These are phyloP conservation scores for Neuroscelio doddi DNA, from an alignment of 2,888 invertebrate species.

Conservation along the genomic window DNA sequence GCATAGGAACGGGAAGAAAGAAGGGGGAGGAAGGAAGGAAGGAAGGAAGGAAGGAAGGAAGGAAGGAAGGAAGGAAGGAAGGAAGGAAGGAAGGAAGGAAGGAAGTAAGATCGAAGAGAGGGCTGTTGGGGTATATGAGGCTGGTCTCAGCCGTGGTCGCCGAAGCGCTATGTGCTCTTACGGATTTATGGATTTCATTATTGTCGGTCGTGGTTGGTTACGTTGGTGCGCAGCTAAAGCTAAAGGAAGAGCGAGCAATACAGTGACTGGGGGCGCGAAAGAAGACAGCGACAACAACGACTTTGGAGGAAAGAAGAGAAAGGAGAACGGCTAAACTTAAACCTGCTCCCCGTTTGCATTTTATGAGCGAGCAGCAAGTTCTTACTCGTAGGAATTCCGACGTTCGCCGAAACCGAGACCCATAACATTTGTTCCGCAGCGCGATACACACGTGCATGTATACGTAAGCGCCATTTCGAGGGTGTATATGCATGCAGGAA, in stretches of 20 bases:
- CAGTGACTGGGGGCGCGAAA: conserved; percentile 24
- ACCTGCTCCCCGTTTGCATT: conserved; percentile 69
- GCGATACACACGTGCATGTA: conserved; percentile 12
- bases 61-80: conserved; percentile 38
- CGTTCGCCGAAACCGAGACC: conserved; percentile 55
- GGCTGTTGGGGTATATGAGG: conserved; percentile 18
- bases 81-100: conserved; percentile 28
- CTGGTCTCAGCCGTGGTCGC: conserved; percentile 48
- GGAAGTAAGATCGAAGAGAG: conserved; percentile 27
- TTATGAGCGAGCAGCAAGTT: conserved; percentile 66
- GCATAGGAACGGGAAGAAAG: conserved; percentile 27
- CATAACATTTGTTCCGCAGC: conserved; percentile 56
- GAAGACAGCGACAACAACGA: conserved; percentile 21
- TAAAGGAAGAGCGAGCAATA: conserved; percentile 42
- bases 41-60: conserved; percentile 19
- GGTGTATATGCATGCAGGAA: conserved; percentile 10
- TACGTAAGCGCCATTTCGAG: conserved; percentile 20
- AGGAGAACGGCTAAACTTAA: conserved; percentile 61
- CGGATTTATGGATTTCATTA: conserved; percentile 81
- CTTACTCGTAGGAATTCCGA: conserved; percentile 57
- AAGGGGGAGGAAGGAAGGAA: conserved; percentile 25
- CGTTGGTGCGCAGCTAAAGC: conserved; percentile 55
- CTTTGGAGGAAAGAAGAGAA: conserved; percentile 30
- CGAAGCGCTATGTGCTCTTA: conserved; percentile 75
- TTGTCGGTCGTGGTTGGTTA: conserved; percentile 77